Percentiles rank a stretch among this genome's conserved stretches.
Evolutionary conservation across 2,797 vertebrate genomes (phyloP).

Genomic region (Trachops cirrhosus): DNA sequence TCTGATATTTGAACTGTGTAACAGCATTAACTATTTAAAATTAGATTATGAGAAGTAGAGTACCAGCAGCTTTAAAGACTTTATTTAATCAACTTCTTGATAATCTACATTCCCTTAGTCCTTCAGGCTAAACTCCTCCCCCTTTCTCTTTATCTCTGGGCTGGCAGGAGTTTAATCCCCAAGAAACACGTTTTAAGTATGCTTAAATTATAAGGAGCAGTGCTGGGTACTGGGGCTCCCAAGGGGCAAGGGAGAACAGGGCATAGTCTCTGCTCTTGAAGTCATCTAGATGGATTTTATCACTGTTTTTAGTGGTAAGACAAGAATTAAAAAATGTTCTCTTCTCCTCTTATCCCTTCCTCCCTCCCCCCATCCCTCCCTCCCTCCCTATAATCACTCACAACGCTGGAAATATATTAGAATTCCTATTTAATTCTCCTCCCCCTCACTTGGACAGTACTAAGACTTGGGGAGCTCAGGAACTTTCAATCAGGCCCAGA

Average conservation of each 20-base stretch:
- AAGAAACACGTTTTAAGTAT: background rate
- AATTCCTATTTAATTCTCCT: conserved; percentile 7
- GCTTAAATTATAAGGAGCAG: conserved; percentile 35
- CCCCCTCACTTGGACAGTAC: background rate
- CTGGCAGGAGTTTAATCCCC: background rate
- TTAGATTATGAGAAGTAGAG: background rate
- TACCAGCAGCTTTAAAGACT: background rate
- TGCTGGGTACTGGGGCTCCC: background rate
- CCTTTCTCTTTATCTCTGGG: background rate
- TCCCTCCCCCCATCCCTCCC: background rate
- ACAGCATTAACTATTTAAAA: conserved; percentile 25
- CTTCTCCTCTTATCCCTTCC: background rate
- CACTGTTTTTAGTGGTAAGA: background rate
- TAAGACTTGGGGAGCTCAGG: background rate
- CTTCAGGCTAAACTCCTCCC: background rate
- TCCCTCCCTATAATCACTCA: background rate
- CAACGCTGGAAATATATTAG: background rate
- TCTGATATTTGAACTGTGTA: background rate
- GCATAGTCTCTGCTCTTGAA: background rate
- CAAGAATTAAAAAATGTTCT: background rate
- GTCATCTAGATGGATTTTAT: background rate
- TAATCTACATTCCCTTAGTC: background rate
- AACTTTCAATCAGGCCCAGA: conserved; percentile 28
- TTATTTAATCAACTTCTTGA: background rate
- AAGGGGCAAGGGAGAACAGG: background rate